Percentiles rank a stretch among this genome's conserved stretches.
phyloP scores from a whole-genome alignment of 2,888 invertebrate species.

The Tetropium fuscum region DNA sequence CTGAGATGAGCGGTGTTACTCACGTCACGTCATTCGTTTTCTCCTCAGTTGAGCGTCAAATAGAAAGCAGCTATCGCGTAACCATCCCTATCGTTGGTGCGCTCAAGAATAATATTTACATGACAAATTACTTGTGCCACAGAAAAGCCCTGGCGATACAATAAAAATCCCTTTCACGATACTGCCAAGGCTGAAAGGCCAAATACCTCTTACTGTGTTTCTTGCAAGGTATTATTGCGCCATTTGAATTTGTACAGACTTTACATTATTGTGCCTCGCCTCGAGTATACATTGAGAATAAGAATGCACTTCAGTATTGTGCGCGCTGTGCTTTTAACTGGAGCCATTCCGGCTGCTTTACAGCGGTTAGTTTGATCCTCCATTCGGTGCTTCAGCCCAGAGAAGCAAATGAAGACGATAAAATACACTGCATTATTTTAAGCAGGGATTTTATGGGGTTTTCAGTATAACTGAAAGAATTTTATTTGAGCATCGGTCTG shows the following conservation, averaged over 20 bases:
- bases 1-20: no score
- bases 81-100: constrained; percentile 15
- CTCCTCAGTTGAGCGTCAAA: no score
- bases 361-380: neutral
- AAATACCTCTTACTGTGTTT: neutral
- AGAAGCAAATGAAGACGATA: neutral
- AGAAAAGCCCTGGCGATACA: constrained; percentile 11
- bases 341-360: neutral
- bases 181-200: constrained; percentile 4
- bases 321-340: neutral
- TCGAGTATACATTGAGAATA: constrained; percentile 9
- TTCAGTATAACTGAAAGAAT: no score
- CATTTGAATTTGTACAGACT: constrained; percentile 3
- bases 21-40: no score
- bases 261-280: constrained; percentile 2
- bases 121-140: constrained; percentile 15
- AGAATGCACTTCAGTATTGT: constrained; percentile 12
- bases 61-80: no score
- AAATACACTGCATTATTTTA: neutral
- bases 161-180: constrained; percentile 19
- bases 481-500: no score
- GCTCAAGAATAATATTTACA: constrained; percentile 24
- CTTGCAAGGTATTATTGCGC: neutral
- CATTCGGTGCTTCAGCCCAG: neutral
- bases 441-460: no score